Percentiles rank a stretch among this genome's conserved stretches.
These are phyloP conservation scores for Camponotus fellah DNA, from an alignment of 2,888 invertebrate genomes.

Conservation along the genomic window DNA sequence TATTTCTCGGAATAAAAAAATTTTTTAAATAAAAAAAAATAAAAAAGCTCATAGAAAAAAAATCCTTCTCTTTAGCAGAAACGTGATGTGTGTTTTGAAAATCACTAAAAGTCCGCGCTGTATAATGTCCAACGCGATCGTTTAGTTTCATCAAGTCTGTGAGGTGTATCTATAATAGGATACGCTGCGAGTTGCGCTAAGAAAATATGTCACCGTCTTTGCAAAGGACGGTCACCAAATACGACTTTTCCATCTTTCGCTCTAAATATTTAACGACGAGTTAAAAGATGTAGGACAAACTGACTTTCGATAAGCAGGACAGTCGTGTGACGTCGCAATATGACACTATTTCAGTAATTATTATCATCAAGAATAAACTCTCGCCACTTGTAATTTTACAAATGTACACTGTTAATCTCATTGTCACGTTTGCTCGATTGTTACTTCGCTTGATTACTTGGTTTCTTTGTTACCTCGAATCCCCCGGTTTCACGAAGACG, in stretches of 20 bases:
- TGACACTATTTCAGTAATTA: background rate
- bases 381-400: background rate
- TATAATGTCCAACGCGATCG: background rate
- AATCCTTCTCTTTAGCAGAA: conserved; percentile 6
- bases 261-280: background rate
- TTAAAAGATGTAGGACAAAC: background rate
- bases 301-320: background rate
- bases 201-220: background rate
- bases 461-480: background rate
- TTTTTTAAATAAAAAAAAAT: background rate
- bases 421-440: background rate
- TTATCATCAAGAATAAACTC: background rate
- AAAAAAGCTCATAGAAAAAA: conserved; percentile 25
- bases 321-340: background rate
- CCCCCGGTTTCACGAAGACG: background rate
- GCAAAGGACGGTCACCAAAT: background rate
- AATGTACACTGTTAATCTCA: background rate
- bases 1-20: background rate
- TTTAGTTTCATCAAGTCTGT: background rate
- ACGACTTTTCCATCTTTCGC: background rate
- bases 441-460: conserved; percentile 2
- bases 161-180: background rate
- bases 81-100: conserved; percentile 34
- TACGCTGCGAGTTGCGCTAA: background rate
- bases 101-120: background rate